Conservation (phyloP, 2,888 invertebrate genomes). For the Ametastegia equiseti region DNA sequence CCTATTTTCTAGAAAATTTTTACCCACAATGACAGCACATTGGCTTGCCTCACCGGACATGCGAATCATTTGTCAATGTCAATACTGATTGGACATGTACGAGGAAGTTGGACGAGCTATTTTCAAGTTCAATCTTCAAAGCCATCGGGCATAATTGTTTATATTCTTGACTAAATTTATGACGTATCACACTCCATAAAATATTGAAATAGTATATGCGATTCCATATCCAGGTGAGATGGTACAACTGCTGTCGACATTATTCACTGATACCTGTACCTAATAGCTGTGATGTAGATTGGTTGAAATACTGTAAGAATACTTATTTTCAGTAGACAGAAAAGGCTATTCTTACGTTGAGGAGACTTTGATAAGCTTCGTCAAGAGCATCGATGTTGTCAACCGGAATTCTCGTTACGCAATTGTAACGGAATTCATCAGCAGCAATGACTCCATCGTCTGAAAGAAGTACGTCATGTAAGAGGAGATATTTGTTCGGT, state of each 20-base stretch:
- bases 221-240: background rate
- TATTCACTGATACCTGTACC: background rate
- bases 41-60: slow-evolving; percentile 1
- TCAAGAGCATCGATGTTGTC: slow-evolving; percentile 87
- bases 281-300: no score
- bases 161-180: background rate
- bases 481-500: background rate
- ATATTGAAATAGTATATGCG: background rate
- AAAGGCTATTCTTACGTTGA: slow-evolving; percentile 80
- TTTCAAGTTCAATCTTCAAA: slow-evolving; percentile 2
- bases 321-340: background rate
- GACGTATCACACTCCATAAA: background rate
- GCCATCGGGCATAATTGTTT: background rate
- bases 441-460: slow-evolving; percentile 87
- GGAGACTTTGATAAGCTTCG: slow-evolving; percentile 86
- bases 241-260: background rate
- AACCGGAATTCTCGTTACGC: slow-evolving; percentile 88
- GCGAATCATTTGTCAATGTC: slow-evolving; percentile 31
- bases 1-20: background rate
- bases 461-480: slow-evolving; percentile 55
- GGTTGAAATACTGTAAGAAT: background rate
- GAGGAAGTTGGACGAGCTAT: background rate
- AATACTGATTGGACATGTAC: background rate
- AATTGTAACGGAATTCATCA: slow-evolving; percentile 90
- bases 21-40: background rate